These are phyloP conservation scores for Clarias pachynema DNA, from an alignment of 2,797 vertebrate species.

Conservation along the genomic window DNA sequence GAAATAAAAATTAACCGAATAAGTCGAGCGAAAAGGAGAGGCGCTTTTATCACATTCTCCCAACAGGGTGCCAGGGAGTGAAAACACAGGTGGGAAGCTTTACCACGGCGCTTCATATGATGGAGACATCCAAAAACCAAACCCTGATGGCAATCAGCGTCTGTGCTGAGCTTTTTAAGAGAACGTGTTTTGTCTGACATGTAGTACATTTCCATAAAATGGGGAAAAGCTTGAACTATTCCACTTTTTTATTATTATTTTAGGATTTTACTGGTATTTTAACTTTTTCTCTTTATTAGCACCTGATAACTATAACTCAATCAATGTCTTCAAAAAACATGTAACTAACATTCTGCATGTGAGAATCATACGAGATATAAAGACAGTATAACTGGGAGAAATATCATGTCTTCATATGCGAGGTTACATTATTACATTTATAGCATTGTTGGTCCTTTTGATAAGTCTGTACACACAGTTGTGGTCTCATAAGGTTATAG, in stretches of 20 bases:
- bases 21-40: constrained; percentile 36
- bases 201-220: not conserved
- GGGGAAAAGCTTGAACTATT: not conserved
- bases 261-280: not conserved
- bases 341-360: no score
- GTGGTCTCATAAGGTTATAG: no score
- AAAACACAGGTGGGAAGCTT: not conserved
- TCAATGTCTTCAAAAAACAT: no score
- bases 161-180: not conserved
- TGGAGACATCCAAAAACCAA: not conserved
- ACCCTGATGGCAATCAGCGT: not conserved
- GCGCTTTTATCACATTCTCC: not conserved
- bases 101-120: not conserved
- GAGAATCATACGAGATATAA: no score
- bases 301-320: no score
- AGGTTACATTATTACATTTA: no score
- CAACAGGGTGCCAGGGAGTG: not conserved
- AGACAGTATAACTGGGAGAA: no score
- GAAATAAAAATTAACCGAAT: constrained; percentile 45
- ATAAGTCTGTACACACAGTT: not conserved
- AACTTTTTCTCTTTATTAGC: not conserved
- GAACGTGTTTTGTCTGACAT: not conserved
- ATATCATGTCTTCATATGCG: no score
- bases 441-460: not conserved
- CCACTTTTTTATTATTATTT: not conserved